Conservation (phyloP, 37 sponge, comb jelly and placozoan species). For the Mnemiopsis leidyi region DNA sequence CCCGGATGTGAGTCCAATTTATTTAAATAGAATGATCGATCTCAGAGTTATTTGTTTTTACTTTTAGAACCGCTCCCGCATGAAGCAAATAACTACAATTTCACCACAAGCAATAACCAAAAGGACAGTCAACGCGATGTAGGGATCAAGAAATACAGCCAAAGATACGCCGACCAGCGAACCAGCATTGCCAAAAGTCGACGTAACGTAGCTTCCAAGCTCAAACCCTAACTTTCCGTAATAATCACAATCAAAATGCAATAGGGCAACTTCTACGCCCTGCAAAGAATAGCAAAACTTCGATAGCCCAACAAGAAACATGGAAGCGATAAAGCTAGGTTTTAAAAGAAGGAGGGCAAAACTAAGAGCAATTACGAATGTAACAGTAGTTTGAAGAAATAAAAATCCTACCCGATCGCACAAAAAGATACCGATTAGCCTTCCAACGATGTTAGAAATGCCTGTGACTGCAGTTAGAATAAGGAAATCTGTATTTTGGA, state of each 20-base stretch:
- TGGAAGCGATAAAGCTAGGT: neutral
- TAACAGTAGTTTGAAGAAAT: neutral
- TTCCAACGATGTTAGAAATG: neutral
- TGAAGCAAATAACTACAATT: neutral
- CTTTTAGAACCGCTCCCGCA: slow-evolving; percentile 12
- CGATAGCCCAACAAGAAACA: neutral
- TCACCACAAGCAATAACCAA: neutral
- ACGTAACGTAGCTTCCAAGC: neutral
- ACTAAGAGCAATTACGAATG: neutral
- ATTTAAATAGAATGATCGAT: too few species aligned
- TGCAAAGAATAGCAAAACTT: neutral
- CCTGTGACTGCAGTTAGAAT: neutral
- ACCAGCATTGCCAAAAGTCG: neutral
- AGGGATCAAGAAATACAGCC: neutral
- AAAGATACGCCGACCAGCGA: neutral
- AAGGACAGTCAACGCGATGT: neutral
- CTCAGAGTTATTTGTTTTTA: too few species aligned
- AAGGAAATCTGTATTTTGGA: neutral
- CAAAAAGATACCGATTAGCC: neutral
- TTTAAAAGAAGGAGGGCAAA: neutral
- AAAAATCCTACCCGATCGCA: neutral
- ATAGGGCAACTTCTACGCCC: neutral
- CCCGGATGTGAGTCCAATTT: too few species aligned
- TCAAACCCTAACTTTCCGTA: neutral
- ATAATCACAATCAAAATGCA: neutral